Evolutionary conservation across 2,888 invertebrate genomes (phyloP).

Genomic region (Elaeidobius kamerunicus): DNA sequence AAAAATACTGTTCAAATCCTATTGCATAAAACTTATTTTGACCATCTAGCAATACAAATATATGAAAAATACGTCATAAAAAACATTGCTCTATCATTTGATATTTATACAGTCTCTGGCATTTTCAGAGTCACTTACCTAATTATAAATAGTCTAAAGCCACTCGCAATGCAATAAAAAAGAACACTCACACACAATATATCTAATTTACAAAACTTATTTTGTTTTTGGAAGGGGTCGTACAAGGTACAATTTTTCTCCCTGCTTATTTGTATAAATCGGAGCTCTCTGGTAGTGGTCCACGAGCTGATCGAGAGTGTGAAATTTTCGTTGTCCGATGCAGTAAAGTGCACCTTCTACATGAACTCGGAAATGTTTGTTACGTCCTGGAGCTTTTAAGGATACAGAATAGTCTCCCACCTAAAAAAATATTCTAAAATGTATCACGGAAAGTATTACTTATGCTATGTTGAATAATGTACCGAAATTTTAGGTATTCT

Average conservation of each 20-base stretch:
- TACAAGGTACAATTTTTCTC: slow-evolving; percentile 95
- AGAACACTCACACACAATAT: slow-evolving; percentile 21
- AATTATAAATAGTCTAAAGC: slow-evolving; percentile 23
- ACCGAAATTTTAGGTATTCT: too few species aligned
- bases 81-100: slow-evolving; percentile 9
- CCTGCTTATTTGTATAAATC: slow-evolving; percentile 96
- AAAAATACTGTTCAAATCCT: too few species aligned
- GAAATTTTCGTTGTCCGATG: slow-evolving; percentile 98
- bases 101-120: slow-evolving; percentile 17
- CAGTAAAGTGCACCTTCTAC: slow-evolving; percentile 90
- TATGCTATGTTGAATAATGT: too few species aligned
- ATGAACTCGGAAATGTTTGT: slow-evolving; percentile 99
- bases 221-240: slow-evolving; percentile 78
- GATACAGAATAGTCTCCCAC: slow-evolving; percentile 98
- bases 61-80: too few species aligned
- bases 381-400: slow-evolving; percentile 93
- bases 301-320: slow-evolving; percentile 92
- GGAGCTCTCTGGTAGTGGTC: slow-evolving; percentile 98
- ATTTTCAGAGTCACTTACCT: slow-evolving; percentile 21
- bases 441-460: too few species aligned
- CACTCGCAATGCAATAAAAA: slow-evolving; percentile 23
- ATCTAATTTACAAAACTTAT: slow-evolving; percentile 31
- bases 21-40: too few species aligned
- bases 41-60: too few species aligned
- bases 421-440: too few species aligned